Conservation (phyloP, 2,888 invertebrate genomes). For the Lottia gigantea region DNA sequence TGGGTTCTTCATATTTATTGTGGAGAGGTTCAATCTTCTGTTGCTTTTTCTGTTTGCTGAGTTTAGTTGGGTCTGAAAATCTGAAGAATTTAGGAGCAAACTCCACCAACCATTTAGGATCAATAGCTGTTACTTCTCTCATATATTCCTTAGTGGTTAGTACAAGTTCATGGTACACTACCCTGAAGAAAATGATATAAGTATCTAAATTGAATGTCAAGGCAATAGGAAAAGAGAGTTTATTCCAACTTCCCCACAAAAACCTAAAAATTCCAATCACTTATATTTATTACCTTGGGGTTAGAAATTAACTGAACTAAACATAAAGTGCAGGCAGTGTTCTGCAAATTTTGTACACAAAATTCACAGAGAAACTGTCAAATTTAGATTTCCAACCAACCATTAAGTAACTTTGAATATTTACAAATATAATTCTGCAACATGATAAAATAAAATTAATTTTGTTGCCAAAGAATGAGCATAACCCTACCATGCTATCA, state of each 20-base stretch:
- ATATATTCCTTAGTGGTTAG: slow-evolving; percentile 99
- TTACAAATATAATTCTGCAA: too few species aligned
- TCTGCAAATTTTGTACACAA: too few species aligned
- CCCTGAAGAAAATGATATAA: slow-evolving; percentile 73
- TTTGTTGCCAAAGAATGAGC: too few species aligned
- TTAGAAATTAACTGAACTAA: neutral
- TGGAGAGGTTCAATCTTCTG: slow-evolving; percentile 96
- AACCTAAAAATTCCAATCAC: neutral
- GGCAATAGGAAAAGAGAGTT: neutral
- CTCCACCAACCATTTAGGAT: slow-evolving; percentile 89
- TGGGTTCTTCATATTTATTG: slow-evolving; percentile 99
- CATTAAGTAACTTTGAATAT: too few species aligned
- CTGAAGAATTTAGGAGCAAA: slow-evolving; percentile 99
- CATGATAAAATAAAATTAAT: too few species aligned
- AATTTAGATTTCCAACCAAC: too few species aligned
- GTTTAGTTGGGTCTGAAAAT: slow-evolving; percentile 97
- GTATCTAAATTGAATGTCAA: neutral
- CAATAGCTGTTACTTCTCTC: slow-evolving; percentile 82
- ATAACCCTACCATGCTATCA: too few species aligned
- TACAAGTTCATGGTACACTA: slow-evolving; percentile 97
- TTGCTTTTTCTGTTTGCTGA: slow-evolving; percentile 99
- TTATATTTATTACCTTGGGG: too few species aligned
- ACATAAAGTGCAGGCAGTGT: too few species aligned
- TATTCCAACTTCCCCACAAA: neutral
- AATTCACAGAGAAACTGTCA: too few species aligned